Base-by-base conservation (phyloP, 2,113 vertebrate species). In the Charina bottae region DNA sequence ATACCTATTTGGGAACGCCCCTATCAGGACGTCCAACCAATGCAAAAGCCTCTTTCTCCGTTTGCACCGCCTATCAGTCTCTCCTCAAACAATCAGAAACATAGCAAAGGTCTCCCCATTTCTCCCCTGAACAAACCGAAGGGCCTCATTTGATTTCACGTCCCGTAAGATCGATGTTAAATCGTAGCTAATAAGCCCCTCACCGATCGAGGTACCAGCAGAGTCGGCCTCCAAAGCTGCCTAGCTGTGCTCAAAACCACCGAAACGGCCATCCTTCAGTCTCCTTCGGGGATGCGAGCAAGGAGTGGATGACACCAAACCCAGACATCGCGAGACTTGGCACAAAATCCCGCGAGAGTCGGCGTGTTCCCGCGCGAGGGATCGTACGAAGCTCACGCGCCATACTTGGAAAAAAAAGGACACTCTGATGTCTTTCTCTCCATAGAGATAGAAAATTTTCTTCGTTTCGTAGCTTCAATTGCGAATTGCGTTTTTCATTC, bases 131-230 rank as follows among this genome's bases (percentile, higher is more conserved):
- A 37, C 84, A 88, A 90, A 19, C 8, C 56, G 9, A 33, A 12
- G 19, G 0, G 0, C 12, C 1, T 8, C 3, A 1, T 24, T 55
- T 42, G 0, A 6, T 0, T 59, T 72, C 88, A 13, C 91, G 1
- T 9, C 49, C 11, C 1, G 23, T 56, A 93, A 83, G 15, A 46
- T 8, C 13, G 26, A 3, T 13, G 3, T 6, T 64, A 6, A 13
- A 24, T 15, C 28, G 11, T 6, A 1, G 54, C 15, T 13, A 55
- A 26, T 9, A 0, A 42, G 17, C 17, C 10, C 17, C 93, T 92
- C 46, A 93, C 93, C 93, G 68, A 83, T 4, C 91, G 94, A 53
- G 49, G n/a, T 12, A 42, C 89, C 26, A 91, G n/a, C 55, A 83
- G 3, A 1, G 53, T 58, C 24, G 83, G 49, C 28, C 60, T 83